Evolutionary conservation across 2,113 vertebrate species (phyloP).

Genomic region (Neomonachus schauinslandi): DNA sequence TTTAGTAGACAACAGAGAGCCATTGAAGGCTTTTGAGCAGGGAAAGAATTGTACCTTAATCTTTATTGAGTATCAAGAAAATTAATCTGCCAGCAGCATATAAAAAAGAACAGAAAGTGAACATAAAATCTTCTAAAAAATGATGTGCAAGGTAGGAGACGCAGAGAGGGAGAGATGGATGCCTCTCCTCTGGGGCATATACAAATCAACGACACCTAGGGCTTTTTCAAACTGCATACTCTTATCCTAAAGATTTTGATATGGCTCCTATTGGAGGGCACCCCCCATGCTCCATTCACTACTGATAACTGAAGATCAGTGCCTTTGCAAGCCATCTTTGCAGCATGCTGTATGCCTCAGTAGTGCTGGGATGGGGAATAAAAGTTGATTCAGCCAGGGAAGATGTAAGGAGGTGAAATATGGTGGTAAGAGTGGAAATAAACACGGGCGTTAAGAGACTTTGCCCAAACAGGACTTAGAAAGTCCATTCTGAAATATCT

Average conservation of each 20-base stretch:
- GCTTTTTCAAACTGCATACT: background rate
- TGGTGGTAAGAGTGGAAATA: background rate
- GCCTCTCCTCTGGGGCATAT: background rate
- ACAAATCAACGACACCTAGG: background rate
- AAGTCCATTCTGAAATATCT: background rate
- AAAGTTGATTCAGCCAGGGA: background rate
- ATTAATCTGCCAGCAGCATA: background rate
- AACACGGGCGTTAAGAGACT: background rate
- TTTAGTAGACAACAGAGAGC: slow-evolving; percentile 9
- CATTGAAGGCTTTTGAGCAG: background rate
- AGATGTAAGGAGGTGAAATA: background rate
- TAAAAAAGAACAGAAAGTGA: background rate
- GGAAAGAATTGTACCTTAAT: background rate
- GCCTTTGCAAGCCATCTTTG: background rate
- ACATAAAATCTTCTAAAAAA: slow-evolving; percentile 28
- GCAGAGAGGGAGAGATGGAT: background rate
- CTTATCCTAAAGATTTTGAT: background rate
- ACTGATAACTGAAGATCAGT: background rate
- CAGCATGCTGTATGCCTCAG: background rate
- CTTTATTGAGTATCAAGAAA: slow-evolving; percentile 47
- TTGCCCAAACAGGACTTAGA: background rate
- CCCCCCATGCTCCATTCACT: background rate
- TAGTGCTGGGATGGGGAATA: background rate
- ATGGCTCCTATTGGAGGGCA: background rate
- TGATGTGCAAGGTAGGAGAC: background rate